phyloP scores from a whole-genome alignment of 37 sponge, comb jelly and placozoan genomes.

The Corticium candelabrum region DNA sequence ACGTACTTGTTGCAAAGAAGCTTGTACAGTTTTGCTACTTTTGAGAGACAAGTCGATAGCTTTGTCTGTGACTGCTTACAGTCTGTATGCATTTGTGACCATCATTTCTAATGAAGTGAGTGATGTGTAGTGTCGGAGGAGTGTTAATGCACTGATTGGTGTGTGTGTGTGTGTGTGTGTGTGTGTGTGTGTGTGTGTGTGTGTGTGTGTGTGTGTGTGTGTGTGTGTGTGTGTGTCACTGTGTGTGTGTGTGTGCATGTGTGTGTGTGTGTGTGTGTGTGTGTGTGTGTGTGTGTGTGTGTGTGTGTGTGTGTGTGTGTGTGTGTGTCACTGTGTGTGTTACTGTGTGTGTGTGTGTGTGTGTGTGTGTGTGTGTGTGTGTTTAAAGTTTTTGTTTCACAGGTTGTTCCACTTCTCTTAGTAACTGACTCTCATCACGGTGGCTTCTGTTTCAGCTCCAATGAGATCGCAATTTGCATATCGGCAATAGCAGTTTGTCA shows the following conservation, averaged over 20 bases:
- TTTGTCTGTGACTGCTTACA: not conserved
- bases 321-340: no score
- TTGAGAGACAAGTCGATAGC: not conserved
- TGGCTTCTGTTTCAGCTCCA: not conserved
- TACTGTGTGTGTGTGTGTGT: no score
- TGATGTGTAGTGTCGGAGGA: no score
- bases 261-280: no score
- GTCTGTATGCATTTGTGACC: not conserved
- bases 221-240: no score
- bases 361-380: no score
- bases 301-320: slow-evolving; percentile 13
- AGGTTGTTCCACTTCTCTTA: not conserved
- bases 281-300: not conserved
- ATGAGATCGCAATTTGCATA: not conserved
- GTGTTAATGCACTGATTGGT: no score
- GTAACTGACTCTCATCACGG: not conserved
- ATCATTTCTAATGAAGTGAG: not conserved
- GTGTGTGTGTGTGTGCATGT: no score
- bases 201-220: no score
- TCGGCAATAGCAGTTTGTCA: not conserved
- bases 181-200: no score
- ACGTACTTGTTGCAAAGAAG: not conserved
- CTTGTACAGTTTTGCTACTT: not conserved
- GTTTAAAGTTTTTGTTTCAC: not conserved
- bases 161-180: no score